Evolutionary conservation across 1,140 invertebrate genomes (phyloP), one percentile per base, ranked within the genome.

Genomic region (Penaeus indicus): DNA sequence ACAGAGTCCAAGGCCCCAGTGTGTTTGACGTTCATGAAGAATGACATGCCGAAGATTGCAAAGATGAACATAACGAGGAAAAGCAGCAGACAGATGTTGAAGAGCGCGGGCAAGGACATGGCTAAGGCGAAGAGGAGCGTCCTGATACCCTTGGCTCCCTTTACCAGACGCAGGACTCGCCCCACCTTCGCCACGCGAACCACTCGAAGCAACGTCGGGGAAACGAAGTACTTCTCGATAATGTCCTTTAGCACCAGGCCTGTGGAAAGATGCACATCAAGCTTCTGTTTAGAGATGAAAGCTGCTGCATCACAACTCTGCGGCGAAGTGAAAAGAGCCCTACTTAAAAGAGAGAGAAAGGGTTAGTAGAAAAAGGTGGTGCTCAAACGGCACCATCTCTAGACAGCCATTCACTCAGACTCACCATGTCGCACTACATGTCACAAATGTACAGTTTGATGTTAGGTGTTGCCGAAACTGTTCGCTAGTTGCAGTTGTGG

Each of bases 51-150:
- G 93, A 99, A 99, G 92, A 99, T 99, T 91, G 98, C 98, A 93
- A 99, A 99, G 93, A 99, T 99, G 94, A 99, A 99, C 97, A 99
- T 99, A 91, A 99, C 97, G 91, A 99, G 95, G 94, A 99, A 99
- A 91, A 99, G 95, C 91, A 99, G 95, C 92, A 99, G 95, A 93
- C 98, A 99, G 93, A 99, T 99, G 94, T 99, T 99, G 95, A 99
- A 99, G 80, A 99, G 95, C 90, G 98, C 98, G 91, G 98, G 98
- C 92, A 99, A 94, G 91, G 98, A 99, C 96, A 99, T 99, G 92
- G 98, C 98, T 92, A 99, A 94, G 90, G 98, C 98, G 93, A 99
- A 99, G 85, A 99, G 95, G 90, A 99, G 93, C 60, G 98, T 99
- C 92, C 98, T 94, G 92, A 99, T 99, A 91, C 98, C 98, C 94